Percentiles rank a stretch among this genome's conserved stretches.
Evolutionary conservation across 2,888 invertebrate genomes (phyloP).

Genomic region (Pristionchus arcanus): DNA sequence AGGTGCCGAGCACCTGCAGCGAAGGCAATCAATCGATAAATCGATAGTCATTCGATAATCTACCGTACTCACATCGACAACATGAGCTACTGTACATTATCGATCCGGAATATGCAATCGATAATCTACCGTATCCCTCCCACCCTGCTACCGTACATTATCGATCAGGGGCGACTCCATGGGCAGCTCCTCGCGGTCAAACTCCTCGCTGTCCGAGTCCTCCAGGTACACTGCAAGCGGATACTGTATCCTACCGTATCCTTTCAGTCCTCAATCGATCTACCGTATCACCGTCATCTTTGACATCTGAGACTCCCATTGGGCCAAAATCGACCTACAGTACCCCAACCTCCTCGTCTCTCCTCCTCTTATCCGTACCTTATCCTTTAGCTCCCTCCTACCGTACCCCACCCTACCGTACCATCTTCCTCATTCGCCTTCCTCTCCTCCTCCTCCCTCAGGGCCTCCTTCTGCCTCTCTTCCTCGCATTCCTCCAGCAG

Average conservation of each 20-base stretch:
- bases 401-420: conserved; percentile 16
- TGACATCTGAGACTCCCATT: conserved; percentile 62
- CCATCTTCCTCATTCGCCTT: conserved; percentile 66
- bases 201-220: conserved; percentile 65
- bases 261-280: background rate
- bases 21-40: too few relatives aligned
- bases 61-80: too few relatives aligned
- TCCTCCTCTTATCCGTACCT: too few relatives aligned
- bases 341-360: too few relatives aligned
- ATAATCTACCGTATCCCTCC: background rate
- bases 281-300: conserved; percentile 62
- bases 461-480: conserved; percentile 60
- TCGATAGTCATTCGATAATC: too few relatives aligned
- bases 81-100: too few relatives aligned
- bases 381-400: background rate
- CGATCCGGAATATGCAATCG: too few relatives aligned
- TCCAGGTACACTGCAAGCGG: conserved; percentile 51
- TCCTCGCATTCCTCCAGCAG: conserved; percentile 75
- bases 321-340: too few relatives aligned
- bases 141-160: conserved; percentile 57
- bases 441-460: conserved; percentile 60
- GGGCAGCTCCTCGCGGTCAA: conserved; percentile 62
- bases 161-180: conserved; percentile 67
- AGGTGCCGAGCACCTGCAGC: conserved; percentile 71
- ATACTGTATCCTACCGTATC: background rate